Base-by-base conservation (phyloP, 2,888 invertebrate species). In the Drosophila birchii region DNA sequence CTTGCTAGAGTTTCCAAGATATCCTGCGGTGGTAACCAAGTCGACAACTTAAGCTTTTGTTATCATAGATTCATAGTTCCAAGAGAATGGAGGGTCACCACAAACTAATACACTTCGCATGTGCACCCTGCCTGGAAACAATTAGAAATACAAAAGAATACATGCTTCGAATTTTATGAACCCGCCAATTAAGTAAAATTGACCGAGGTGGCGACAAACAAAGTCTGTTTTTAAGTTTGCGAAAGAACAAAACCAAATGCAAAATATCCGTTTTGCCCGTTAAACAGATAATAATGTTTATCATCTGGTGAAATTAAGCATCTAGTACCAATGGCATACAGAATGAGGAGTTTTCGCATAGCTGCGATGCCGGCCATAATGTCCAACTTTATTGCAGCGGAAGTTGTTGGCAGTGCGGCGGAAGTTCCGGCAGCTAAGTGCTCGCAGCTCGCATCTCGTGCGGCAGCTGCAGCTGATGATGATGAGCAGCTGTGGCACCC, bases 341-440 rank as follows among this genome's bases (percentile, higher is more conserved):
- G n/a, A 38, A n/a, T 23, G n/a, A 36, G 34, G 16, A 8, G 44
- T 12, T 53, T 53, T 26, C 41, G 45, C 47, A 5, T 41, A 32
- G 12, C 26, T n/a, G 12, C n/a, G 8, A 32, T 26, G 18, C 20
- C 6, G 18, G 34, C 34, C 34, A 53, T 39, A 53, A 51, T 51
- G 34, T 34, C 32, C 45, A 54, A 45, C 34, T 67, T 67, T 45
- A 68, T 45, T 44, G 9, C 23, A 67, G 38, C 68, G 67, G 67
- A 68, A 68, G 67, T 47, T 68, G 67, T 45, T 26, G 34, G 45
- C 16, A 23, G 18, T n/a, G 44, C 44, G 53, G 38, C 45, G 54
- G 67, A 67, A 67, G 26, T 67, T 67, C 66, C 68, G 66, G 23
- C 38, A 45, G 39, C 68, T 45, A 67, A 67, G 67, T 68, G 67